phyloP scores from a whole-genome alignment of 1,140 invertebrate genomes.

The Dendrolimus punctatus region DNA sequence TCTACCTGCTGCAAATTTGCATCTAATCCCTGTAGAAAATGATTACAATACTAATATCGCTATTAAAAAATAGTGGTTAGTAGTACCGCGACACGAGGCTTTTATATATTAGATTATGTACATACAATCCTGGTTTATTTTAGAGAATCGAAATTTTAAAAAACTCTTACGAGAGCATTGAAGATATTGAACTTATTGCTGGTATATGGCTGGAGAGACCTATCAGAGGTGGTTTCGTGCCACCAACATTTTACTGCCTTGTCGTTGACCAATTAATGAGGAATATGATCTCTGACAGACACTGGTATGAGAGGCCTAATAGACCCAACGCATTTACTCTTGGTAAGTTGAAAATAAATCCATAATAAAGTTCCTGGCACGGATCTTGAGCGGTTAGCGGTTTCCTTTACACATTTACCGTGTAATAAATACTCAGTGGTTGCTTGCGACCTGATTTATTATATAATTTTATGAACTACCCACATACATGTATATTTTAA shows the following conservation, averaged over 20 bases:
- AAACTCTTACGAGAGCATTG: not conserved
- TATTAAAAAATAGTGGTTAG: no score
- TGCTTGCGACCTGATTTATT: no score
- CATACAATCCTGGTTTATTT: not conserved
- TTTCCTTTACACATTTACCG: no score
- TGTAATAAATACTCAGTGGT: no score
- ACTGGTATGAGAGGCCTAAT: constrained; percentile 41
- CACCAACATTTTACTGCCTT: constrained; percentile 25
- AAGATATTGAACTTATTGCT: constrained; percentile 13
- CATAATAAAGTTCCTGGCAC: no score
- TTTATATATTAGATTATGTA: not conserved
- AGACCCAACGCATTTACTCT: constrained; percentile 36
- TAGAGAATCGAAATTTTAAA: not conserved
- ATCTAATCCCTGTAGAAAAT: no score
- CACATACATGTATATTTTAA: no score
- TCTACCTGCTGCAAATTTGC: no score
- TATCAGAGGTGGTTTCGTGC: constrained; percentile 18
- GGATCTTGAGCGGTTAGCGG: no score
- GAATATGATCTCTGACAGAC: constrained; percentile 26
- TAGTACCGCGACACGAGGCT: no score
- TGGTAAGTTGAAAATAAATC: constrained; percentile 1
- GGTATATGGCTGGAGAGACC: constrained; percentile 30
- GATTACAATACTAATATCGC: no score
- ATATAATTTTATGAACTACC: no score
- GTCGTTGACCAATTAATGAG: constrained; percentile 22